phyloP scores from a whole-genome alignment of 1,140 invertebrate genomes.

The Atta colombica region DNA sequence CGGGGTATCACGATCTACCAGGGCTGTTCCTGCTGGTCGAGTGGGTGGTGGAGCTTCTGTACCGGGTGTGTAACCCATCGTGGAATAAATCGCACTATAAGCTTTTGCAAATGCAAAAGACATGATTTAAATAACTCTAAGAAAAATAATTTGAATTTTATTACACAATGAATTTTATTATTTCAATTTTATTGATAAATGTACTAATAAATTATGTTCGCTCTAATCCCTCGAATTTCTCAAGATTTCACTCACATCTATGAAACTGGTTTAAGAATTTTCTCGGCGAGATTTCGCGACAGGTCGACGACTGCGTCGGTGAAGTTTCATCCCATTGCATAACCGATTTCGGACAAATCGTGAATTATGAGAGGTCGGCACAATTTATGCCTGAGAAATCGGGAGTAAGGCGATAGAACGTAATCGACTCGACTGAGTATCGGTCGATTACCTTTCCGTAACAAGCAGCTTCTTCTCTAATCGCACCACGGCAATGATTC shows the following conservation, averaged over 20 bases:
- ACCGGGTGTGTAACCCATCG: conserved; percentile 73
- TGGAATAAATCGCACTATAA: conserved; percentile 16
- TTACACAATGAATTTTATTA: not conserved
- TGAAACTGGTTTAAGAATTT: conserved; percentile 1
- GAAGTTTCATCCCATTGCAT: conserved; percentile 30
- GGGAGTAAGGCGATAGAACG: conserved; percentile 37
- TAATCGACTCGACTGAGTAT: conserved; percentile 58
- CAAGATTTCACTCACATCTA: not conserved
- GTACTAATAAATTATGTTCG: not conserved
- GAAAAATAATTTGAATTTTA: conserved; percentile 2
- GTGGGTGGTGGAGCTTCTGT: conserved; percentile 74
- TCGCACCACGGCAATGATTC: conserved; percentile 67
- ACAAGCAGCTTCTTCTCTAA: conserved; percentile 65
- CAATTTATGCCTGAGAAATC: conserved; percentile 47
- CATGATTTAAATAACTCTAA: not conserved
- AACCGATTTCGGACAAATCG: conserved; percentile 34
- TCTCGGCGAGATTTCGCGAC: conserved; percentile 5
- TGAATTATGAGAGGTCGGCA: conserved; percentile 27
- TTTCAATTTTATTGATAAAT: not conserved
- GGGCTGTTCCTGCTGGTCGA: conserved; percentile 75
- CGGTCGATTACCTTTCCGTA: conserved; percentile 70
- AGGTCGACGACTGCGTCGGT: conserved; percentile 25
- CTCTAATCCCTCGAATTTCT: not conserved
- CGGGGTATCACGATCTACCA: conserved; percentile 84
- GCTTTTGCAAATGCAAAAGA: not conserved